phyloP scores from a whole-genome alignment of 2,888 invertebrate species.

The Drosophila ochracea region DNA sequence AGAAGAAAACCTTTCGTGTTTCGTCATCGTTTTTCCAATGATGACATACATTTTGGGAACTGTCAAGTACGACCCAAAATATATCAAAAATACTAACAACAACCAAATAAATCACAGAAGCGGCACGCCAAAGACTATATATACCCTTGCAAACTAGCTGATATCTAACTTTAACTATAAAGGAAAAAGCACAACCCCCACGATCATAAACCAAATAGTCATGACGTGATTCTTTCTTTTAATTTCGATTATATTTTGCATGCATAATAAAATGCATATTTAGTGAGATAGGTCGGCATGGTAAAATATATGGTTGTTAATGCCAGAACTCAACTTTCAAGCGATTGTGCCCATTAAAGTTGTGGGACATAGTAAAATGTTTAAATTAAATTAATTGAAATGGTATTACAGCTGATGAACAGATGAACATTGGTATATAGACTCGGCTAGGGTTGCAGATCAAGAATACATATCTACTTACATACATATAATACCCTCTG shows the following conservation, averaged over 20 bases:
- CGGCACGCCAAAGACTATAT: not conserved
- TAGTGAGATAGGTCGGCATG: not conserved
- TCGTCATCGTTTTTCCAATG: slow-evolving; percentile 59
- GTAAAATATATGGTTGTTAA: not conserved
- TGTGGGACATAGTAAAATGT: no score
- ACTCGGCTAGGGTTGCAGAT: not conserved
- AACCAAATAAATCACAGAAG: slow-evolving; percentile 20
- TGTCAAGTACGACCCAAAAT: slow-evolving; percentile 41
- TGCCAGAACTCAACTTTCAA: not conserved
- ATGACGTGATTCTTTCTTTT: not conserved
- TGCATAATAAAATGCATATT: not conserved
- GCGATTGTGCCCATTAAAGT: not conserved
- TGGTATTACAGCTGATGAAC: not conserved
- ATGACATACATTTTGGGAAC: slow-evolving; percentile 69
- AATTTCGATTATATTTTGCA: not conserved
- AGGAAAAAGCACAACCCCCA: not conserved
- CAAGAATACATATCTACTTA: not conserved
- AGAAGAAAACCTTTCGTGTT: slow-evolving; percentile 26
- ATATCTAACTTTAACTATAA: not conserved
- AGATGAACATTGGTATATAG: not conserved
- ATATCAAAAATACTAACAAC: slow-evolving; percentile 29
- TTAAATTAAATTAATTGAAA: not conserved
- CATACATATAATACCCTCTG: not conserved
- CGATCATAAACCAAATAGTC: not conserved
- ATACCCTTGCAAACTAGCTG: not conserved